These are phyloP conservation scores for Anas bernieri DNA, from an alignment of 2,797 vertebrate species.

Conservation along the genomic window DNA sequence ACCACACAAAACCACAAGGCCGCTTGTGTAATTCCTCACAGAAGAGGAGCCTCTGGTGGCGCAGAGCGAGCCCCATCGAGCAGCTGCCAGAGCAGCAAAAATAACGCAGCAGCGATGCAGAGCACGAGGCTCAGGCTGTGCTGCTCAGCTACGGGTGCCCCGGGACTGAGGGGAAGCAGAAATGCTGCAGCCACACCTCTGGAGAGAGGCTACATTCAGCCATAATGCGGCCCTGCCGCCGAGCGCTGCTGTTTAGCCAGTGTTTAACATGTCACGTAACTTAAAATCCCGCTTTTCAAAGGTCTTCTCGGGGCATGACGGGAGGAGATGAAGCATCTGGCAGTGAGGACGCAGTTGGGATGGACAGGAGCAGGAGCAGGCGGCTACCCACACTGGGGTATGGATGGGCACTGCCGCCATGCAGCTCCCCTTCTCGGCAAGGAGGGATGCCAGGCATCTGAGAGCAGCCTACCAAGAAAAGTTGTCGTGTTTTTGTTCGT, in stretches of 20 bases:
- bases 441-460: neutral
- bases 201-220: neutral
- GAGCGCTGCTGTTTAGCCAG: neutral
- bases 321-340: neutral
- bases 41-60: neutral
- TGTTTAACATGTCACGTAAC: neutral
- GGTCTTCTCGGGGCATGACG: neutral
- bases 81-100: constrained; percentile 54
- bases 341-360: neutral
- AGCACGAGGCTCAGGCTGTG: neutral
- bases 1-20: neutral
- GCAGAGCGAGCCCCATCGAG: constrained; percentile 4
- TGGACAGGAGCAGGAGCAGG: neutral
- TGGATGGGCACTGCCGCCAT: neutral
- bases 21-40: neutral
- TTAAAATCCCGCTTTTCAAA: neutral
- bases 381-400: neutral
- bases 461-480: neutral
- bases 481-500: no score
- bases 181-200: neutral
- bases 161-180: constrained; percentile 1
- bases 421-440: neutral
- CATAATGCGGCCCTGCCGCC: neutral
- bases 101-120: neutral
- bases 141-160: neutral